Evolutionary conservation across 2,888 invertebrate genomes (phyloP), one percentile per base, ranked within the genome.

Genomic region (Acronicta psi): DNA sequence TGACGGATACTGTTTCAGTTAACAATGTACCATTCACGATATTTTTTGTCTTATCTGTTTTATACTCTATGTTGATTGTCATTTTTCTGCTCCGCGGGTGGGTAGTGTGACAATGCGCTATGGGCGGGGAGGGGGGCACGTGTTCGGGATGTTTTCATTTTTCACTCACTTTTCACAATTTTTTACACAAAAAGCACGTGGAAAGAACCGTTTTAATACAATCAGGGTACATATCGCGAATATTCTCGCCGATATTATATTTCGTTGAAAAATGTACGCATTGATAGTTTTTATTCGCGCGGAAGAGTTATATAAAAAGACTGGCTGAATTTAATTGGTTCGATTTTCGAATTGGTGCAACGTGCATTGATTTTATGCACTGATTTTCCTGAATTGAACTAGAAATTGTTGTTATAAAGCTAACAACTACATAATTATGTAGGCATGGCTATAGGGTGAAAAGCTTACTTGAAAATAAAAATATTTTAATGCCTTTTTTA

Each of bases 141-240:
- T 90, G 90, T 86, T 86, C 71, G 80, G 90, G 89, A 90, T 91
- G 87, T 91, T 90, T 92, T 86, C 90, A 91, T 91, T 92, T 91
- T 92, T 90, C 90, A 90, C 86, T 85, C 85, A 85, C 84, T 88
- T 89, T 87, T 81, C 84, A 84, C 81, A 83, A 80, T 82, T 74
- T 80, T 77, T 80, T 71, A 70, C 67, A 77, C 65, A 77, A 81
- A 77, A 81, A 73, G 69, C 73, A 62, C 67, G 72, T 82, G 76
- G 84, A 88, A 79, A 80, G 77, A 71, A 71, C 71, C 72, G 57
- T 75, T 82, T 81, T 83, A 77, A 85, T 84, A 79, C 75, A 76
- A 77, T 70, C 71, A 73, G 69, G 59, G 61, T 53, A 62, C 41
- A 60, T 62, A 52, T 51, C 46, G 20, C 49, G 63, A 70, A 47